phyloP scores from a whole-genome alignment of 2,888 invertebrate species.

The Tolmerus cingulatus region DNA sequence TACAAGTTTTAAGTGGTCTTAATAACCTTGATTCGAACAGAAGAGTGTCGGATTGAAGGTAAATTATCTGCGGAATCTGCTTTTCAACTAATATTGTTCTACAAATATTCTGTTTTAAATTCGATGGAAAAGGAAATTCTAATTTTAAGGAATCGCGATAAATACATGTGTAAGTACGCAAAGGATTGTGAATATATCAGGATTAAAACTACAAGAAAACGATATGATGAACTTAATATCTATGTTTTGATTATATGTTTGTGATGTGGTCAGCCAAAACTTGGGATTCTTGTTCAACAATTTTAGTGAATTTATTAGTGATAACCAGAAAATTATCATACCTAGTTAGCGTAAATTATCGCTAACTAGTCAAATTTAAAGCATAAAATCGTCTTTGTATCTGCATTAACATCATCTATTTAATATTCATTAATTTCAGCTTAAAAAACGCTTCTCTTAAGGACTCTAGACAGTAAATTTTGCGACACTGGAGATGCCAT shows the following conservation, averaged over 20 bases:
- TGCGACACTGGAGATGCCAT: not conserved
- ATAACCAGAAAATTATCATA: too few relatives aligned
- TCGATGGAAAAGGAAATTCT: not conserved
- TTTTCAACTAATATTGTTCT: not conserved
- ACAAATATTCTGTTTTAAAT: not conserved
- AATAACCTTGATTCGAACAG: not conserved
- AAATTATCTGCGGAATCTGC: not conserved
- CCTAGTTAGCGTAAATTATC: too few relatives aligned
- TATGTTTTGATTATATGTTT: too few relatives aligned
- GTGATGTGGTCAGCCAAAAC: too few relatives aligned
- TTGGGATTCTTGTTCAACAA: too few relatives aligned
- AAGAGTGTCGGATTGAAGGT: not conserved
- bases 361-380: not conserved
- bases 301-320: too few relatives aligned
- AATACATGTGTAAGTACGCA: too few relatives aligned
- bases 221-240: too few relatives aligned
- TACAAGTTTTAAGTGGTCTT: not conserved
- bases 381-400: not conserved
- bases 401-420: not conserved
- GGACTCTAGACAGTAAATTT: not conserved
- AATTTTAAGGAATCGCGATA: not conserved
- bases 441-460: not conserved
- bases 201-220: too few relatives aligned
- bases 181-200: too few relatives aligned
- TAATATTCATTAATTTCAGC: not conserved